phyloP scores from a whole-genome alignment of 2,888 invertebrate species.

The Myathropa florea region DNA sequence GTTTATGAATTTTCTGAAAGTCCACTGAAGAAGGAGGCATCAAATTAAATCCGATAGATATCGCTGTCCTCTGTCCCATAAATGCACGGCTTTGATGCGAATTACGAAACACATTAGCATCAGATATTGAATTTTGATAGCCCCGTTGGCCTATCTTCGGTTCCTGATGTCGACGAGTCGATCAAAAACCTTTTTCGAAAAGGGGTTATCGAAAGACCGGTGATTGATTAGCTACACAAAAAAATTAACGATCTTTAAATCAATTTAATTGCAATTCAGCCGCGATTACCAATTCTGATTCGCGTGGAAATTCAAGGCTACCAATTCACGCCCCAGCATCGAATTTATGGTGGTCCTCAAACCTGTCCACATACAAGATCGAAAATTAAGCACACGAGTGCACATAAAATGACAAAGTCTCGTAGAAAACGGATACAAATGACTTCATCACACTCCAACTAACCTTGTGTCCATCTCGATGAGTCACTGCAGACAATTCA shows the following conservation, averaged over 20 bases:
- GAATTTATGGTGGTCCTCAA: neutral
- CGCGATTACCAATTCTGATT: neutral
- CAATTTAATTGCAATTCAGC: neutral
- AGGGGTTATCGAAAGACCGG: neutral
- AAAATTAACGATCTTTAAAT: neutral
- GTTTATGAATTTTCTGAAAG: neutral
- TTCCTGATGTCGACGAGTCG: neutral
- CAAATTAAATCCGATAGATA: neutral
- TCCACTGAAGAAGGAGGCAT: neutral
- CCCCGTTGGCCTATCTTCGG: neutral
- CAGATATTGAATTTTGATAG: neutral
- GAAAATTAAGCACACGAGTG: neutral
- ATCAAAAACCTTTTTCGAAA: neutral
- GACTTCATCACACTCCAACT: neutral
- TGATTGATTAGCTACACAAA: neutral
- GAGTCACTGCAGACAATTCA: neutral
- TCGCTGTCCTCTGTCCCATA: neutral
- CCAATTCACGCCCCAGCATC: neutral
- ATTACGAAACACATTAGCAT: neutral
- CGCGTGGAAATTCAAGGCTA: neutral
- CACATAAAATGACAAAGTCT: neutral
- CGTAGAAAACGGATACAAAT: neutral
- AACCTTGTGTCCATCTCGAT: neutral
- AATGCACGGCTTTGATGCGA: neutral
- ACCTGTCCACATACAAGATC: neutral